Percentiles rank a stretch among this genome's conserved stretches.
These are phyloP conservation scores for Euura lappo DNA, from an alignment of 1,140 invertebrate genomes.

Conservation along the genomic window DNA sequence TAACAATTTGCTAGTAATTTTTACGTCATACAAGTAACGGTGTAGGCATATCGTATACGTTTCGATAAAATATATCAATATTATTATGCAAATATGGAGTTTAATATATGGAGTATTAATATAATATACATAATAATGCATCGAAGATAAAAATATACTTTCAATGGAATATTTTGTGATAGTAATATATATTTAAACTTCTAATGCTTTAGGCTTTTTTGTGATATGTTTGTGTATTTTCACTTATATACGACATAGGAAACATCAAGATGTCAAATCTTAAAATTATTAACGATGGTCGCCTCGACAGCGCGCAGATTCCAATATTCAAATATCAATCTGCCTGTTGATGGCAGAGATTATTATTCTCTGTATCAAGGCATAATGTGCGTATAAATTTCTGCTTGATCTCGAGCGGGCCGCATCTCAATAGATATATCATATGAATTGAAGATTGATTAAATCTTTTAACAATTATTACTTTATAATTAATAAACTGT, in stretches of 20 bases:
- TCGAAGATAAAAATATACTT: conserved; percentile 54
- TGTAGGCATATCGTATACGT: background rate
- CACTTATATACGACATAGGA: conserved; percentile 23
- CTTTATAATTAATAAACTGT: background rate
- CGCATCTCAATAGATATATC: background rate
- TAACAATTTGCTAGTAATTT: background rate
- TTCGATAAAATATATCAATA: conserved; percentile 6
- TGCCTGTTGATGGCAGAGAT: background rate
- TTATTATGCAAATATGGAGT: conserved; percentile 2
- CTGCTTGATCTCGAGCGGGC: background rate
- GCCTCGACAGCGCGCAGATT: background rate
- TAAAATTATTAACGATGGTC: background rate
- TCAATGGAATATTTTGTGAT: conserved; percentile 39
- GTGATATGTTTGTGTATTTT: conserved; percentile 36
- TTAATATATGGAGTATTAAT: conserved; percentile 5
- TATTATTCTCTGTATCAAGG: background rate
- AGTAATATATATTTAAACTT: conserved; percentile 36
- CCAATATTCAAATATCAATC: background rate
- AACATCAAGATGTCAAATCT: conserved; percentile 5
- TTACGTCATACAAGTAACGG: background rate
- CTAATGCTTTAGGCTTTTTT: conserved; percentile 46
- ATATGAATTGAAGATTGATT: background rate
- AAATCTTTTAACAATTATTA: background rate
- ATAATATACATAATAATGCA: conserved; percentile 30
- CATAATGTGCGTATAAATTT: background rate